Conservation (phyloP, 2,113 vertebrate species). For the Myrmecobius fasciatus region DNA sequence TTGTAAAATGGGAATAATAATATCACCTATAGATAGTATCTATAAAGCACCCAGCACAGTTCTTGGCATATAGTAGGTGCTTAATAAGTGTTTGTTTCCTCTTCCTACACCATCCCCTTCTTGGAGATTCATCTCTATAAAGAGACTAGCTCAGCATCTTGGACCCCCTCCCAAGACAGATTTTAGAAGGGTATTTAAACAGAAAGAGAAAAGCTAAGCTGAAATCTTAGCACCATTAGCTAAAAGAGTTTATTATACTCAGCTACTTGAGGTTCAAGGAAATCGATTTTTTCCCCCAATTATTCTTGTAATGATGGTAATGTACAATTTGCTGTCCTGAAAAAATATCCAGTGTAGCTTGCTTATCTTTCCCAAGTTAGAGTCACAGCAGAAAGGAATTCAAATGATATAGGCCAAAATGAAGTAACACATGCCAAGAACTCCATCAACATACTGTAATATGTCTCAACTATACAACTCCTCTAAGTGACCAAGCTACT, state of each 20-base stretch:
- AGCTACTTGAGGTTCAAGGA: background rate
- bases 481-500: background rate
- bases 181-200: background rate
- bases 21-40: background rate
- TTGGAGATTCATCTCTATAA: background rate
- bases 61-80: background rate
- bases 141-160: background rate
- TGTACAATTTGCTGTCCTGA: background rate
- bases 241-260: background rate
- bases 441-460: background rate
- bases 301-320: background rate
- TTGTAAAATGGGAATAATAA: background rate
- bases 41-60: background rate
- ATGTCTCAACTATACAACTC: background rate
- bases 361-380: background rate
- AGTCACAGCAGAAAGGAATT: background rate
- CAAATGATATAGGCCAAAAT: background rate
- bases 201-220: background rate
- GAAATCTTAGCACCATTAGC: background rate
- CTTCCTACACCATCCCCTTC: background rate
- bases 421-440: background rate
- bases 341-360: background rate
- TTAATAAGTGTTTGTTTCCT: background rate
- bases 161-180: background rate
- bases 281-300: background rate